A percentile compares a stretch with the other conserved stretches of the same genome.
Conservation (phyloP, 1,140 invertebrate genomes). For the Coenobita brevimanus region DNA sequence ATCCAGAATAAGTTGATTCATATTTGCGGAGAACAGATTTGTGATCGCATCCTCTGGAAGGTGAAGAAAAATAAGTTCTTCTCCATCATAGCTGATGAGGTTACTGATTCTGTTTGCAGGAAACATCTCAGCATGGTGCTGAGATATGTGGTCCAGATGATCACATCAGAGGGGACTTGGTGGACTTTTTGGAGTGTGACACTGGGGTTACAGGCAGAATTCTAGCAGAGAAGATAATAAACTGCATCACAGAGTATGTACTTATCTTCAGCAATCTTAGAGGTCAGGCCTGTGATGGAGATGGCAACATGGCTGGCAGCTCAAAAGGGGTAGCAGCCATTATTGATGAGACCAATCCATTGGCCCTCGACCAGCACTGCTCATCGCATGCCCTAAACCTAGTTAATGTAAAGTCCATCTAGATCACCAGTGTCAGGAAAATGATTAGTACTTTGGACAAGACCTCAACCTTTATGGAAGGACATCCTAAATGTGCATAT, state of each 20-base stretch:
- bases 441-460: neutral
- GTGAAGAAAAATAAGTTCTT: neutral
- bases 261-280: neutral
- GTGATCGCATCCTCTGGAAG: neutral
- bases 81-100: neutral
- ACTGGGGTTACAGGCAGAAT: too few relatives aligned
- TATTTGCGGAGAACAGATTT: neutral
- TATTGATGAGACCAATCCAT: too few relatives aligned
- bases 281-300: neutral
- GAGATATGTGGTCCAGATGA: too few relatives aligned
- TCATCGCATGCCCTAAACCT: neutral
- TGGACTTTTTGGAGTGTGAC: too few relatives aligned
- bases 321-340: too few relatives aligned
- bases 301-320: too few relatives aligned
- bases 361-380: too few relatives aligned
- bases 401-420: neutral
- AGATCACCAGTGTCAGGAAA: neutral
- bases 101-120: neutral
- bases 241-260: neutral
- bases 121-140: neutral
- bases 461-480: neutral
- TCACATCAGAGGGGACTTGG: too few relatives aligned
- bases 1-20: neutral
- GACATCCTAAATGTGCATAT: neutral
- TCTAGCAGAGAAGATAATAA: neutral